Conservation (phyloP, 2,888 invertebrate species). For the Thymelicus sylvestris region DNA sequence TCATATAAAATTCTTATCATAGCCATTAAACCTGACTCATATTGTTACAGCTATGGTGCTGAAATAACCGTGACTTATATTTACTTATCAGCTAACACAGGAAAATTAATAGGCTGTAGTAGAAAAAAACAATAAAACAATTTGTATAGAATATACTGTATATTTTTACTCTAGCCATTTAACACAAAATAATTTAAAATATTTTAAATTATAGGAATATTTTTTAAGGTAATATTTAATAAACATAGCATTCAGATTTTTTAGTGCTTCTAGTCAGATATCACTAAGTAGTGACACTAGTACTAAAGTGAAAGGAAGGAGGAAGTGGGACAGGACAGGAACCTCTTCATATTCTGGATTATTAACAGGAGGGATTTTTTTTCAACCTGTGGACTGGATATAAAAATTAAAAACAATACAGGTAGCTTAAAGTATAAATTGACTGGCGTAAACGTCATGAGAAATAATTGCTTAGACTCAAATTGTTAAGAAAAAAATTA, state of each 20-base stretch:
- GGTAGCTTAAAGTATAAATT: too few species aligned
- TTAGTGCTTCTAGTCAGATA: too few species aligned
- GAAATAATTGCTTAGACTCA: background rate
- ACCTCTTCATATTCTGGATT: constrained; percentile 8
- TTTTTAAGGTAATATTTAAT: too few species aligned
- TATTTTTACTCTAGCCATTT: too few species aligned
- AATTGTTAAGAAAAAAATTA: background rate
- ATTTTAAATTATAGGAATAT: too few species aligned
- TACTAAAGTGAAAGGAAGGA: background rate
- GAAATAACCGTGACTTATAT: background rate
- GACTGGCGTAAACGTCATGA: too few species aligned
- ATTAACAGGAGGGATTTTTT: background rate
- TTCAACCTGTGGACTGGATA: background rate
- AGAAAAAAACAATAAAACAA: too few species aligned
- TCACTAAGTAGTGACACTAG: background rate
- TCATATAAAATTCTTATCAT: background rate
- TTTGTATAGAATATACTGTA: background rate
- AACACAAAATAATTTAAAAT: too few species aligned
- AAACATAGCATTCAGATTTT: too few species aligned
- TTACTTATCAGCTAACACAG: background rate
- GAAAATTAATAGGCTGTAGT: background rate
- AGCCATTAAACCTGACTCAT: background rate
- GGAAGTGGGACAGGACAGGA: constrained; percentile 8
- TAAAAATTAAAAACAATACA: background rate
- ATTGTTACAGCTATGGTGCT: background rate